Base-by-base conservation (phyloP, 1,140 invertebrate genomes). In the Drosophila mauritiana region DNA sequence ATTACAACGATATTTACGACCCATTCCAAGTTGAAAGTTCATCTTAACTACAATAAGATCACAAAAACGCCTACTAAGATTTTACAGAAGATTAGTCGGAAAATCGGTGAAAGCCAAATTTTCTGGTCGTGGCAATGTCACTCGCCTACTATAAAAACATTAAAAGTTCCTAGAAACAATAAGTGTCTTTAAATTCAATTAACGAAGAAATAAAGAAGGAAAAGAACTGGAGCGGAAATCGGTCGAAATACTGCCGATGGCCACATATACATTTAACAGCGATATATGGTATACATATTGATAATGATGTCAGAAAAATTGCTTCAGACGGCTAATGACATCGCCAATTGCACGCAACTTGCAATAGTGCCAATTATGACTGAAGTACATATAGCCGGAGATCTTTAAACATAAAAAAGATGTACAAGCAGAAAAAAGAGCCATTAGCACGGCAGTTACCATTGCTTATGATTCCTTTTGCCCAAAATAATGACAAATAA, bases 151-250 rank as follows among this genome's bases (percentile, higher is more conserved):
- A 62, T 3, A 13, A 51, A 58, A 49, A 11, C 4, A 12, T 11
- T 17, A 15, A 31, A n/a, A 15, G 20, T 31, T n/a, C 11, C 3
- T 6, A 36, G 15, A 52, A 36, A 43, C 42, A 22, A 31, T 22
- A 65, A 62, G 20, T 20, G 34, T 11, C 17, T 15, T 22, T 25
- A 6, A 48, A 52, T 17, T 34, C 48, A 34, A 46, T 77, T 68
- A 45, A 34, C 34, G 17, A 63, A 73, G 59, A 76, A 13, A 36
- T 31, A 20, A 15, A 13, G 65, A 57, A 46, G 43, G 27, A 43
- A 13, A 48, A 52, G 65, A 85, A 86, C 77, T 88, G 75, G 83
- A 86, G 83, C 83, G 83, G 83, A 86, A 86, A 85, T 45, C 39
- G 31, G 49, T 22, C 13, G 46, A 52, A 17, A 43, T 36, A 20